Evolutionary conservation across 2,113 vertebrate species (phyloP).

Genomic region (Oreochromis tanganicae): DNA sequence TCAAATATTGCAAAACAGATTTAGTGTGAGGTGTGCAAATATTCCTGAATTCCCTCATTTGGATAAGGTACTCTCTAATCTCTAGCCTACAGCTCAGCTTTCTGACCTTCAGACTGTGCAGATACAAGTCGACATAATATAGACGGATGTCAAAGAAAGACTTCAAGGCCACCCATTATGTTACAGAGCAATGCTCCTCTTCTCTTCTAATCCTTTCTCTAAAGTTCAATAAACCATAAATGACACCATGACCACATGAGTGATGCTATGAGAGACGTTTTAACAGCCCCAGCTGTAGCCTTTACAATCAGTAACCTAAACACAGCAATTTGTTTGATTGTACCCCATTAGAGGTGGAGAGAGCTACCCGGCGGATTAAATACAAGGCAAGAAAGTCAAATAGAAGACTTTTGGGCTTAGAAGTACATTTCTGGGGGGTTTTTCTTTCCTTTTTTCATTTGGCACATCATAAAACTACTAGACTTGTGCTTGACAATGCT

Average conservation of each 20-base stretch:
- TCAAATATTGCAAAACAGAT: not conserved
- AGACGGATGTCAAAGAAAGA: not conserved
- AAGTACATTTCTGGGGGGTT: accelerated
- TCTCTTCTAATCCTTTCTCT: not conserved
- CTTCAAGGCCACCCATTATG: not conserved
- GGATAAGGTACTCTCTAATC: not conserved
- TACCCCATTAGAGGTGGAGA: not conserved
- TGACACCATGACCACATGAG: not conserved
- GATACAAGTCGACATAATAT: not conserved
- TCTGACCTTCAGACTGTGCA: not conserved
- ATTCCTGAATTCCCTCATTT: not conserved
- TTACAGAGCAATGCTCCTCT: not conserved
- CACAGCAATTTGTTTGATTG: not conserved
- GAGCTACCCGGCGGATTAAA: not conserved
- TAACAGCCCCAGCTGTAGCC: not conserved
- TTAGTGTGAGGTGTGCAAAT: not conserved
- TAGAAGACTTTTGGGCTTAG: not conserved
- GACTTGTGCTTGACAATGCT: not conserved
- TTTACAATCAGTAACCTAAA: not conserved
- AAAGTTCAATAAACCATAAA: not conserved
- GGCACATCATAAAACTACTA: not conserved
- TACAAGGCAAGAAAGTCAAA: not conserved
- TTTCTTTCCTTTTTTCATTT: not conserved
- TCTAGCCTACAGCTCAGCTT: not conserved
- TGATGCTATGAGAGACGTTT: not conserved